Conservation (phyloP, 2,888 invertebrate species). For the Dolichomitus sp. region DNA sequence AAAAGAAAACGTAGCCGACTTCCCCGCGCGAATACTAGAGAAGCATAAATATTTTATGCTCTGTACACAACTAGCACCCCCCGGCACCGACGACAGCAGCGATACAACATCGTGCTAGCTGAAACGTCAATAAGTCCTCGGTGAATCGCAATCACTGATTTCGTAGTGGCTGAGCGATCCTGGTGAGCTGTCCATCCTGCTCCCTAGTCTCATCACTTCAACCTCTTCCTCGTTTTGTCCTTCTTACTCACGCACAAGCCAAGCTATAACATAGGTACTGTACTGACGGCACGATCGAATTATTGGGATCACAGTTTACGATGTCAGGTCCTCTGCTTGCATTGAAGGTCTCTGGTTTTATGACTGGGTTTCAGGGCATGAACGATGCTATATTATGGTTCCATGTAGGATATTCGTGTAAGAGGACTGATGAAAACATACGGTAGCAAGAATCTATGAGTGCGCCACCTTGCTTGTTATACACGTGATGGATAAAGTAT, state of each 20-base stretch:
- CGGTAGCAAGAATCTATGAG: neutral
- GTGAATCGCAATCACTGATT: conserved; percentile 39
- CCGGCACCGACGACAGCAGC: conserved; percentile 22
- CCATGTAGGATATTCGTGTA: neutral
- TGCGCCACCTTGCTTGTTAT: neutral
- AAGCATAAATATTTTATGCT: conserved; percentile 66
- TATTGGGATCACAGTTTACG: conserved; percentile 54
- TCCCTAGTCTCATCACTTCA: neutral
- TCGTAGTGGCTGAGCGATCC: conserved; percentile 29
- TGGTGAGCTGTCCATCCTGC: neutral
- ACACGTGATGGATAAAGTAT: conserved; percentile 3
- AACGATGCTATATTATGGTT: neutral
- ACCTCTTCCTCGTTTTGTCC: neutral
- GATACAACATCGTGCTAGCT: conserved; percentile 24
- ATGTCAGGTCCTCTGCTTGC: conserved; percentile 15
- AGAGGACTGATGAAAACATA: neutral
- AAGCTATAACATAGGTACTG: neutral
- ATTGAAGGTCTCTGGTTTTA: conserved; percentile 41
- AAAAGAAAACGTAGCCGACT: conserved; percentile 32
- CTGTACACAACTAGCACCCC: conserved; percentile 32
- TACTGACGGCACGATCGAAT: conserved; percentile 8
- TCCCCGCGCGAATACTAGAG: conserved; percentile 23
- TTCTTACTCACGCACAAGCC: conserved; percentile 13
- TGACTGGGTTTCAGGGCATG: neutral
- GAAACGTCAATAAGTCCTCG: conserved; percentile 51